phyloP scores from a whole-genome alignment of 2,113 vertebrate species.

The Vidua chalybeata region DNA sequence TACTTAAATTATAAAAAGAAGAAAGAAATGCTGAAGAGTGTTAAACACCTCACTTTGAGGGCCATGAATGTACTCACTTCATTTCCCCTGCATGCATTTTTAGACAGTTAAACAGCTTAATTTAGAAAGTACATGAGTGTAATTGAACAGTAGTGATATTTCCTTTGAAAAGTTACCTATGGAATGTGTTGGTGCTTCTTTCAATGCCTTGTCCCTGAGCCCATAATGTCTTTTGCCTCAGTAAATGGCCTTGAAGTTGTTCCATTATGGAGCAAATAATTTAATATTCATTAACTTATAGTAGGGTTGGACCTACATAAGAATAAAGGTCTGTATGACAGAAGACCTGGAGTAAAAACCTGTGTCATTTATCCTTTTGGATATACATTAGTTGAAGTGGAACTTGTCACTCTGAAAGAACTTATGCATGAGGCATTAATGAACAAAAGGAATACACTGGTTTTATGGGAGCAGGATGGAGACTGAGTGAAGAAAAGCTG shows the following conservation, averaged over 20 bases:
- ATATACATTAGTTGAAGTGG: not conserved
- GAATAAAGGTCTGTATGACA: rapidly evolving
- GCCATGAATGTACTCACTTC: not conserved
- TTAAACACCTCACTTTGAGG: not conserved
- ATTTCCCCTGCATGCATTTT: not conserved
- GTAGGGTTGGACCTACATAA: not conserved
- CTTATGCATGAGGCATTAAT: not conserved
- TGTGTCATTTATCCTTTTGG: not conserved
- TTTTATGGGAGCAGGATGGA: not conserved
- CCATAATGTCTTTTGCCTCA: not conserved
- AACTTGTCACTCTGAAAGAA: not conserved
- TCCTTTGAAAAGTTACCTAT: not conserved
- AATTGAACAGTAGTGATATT: not conserved
- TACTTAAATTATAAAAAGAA: not conserved
- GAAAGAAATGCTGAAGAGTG: not conserved
- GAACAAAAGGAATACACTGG: not conserved
- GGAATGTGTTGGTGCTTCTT: not conserved
- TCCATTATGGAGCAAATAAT: not conserved
- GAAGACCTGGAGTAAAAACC: not conserved
- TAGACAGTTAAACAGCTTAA: not conserved
- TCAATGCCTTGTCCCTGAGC: not conserved
- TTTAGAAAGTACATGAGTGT: not conserved
- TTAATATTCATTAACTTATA: not conserved
- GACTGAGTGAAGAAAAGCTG: not conserved
- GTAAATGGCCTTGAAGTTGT: not conserved